Base-by-base conservation (phyloP, 2,113 vertebrate genomes). In the Salvelinus fontinalis region DNA sequence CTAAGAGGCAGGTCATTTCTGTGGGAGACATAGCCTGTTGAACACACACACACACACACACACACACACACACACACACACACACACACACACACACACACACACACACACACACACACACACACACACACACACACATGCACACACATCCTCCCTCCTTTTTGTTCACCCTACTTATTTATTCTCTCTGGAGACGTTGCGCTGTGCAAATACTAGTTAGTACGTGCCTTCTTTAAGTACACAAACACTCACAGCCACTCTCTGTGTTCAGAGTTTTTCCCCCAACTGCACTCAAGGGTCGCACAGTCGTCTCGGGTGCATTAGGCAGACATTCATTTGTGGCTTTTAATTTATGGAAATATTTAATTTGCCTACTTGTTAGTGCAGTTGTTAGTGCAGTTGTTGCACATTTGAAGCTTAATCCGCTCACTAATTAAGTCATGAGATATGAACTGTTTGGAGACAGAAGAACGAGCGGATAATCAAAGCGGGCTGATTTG, bases 331-430 rank as follows among this genome's bases (percentile, higher is more conserved):
- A 22, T 48, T 70, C 1, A 48, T 49, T 49, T 48, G 12, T 16
- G 39, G 2, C 7, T n/a, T 14, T 34, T 68, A 20, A 68, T 68
- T 68, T n/a, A 49, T 70, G 68, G 3, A 26, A 24, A 70, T 70
- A 26, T 70, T 70, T 8, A 7, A 49, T 49, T 70, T 70, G 68
- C 39, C 44, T 70, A 44, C 68, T 70, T 48, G n/a, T 49, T 70
- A 39, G 13, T 20, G 68, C 34, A 70, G n/a, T 22, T 70, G 12
- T 48, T 48, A 70, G 68, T 24, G 39, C 7, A n/a, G 68, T 49
- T 70, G 44, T 49, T 70, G 68, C 22, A 51, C 44, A 70, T 70
- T 70, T 70, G 44, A 49, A 49, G 68, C 44, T 51, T 26, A 70
- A 49, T 70, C 26, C 12, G 2, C 44, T 49, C 22, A 39, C 11